phyloP scores from a whole-genome alignment of 1,140 invertebrate species.

The Brachionus koreanus region DNA sequence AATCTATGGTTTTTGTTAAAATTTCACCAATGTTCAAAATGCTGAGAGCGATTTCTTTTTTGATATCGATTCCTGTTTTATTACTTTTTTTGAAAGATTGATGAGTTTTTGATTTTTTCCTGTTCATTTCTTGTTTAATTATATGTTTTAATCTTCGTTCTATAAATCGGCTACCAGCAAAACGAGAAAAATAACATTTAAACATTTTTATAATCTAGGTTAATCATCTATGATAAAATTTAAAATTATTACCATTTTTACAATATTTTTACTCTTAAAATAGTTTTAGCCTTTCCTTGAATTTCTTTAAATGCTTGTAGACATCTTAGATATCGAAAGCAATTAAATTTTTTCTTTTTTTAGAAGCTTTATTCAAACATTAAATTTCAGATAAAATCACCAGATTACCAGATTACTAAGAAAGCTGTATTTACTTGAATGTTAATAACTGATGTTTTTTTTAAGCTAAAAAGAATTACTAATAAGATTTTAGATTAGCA shows the following conservation, averaged over 20 bases:
- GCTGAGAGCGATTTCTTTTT: constrained; percentile 37
- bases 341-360: background rate
- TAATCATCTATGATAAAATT: background rate
- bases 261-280: background rate
- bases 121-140: background rate
- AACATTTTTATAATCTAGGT: background rate
- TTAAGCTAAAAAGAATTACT: background rate
- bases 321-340: background rate
- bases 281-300: background rate
- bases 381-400: background rate
- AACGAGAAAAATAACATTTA: background rate
- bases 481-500: background rate
- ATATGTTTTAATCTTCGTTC: background rate
- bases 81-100: background rate
- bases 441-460: background rate
- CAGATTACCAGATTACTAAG: background rate
- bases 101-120: background rate
- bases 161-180: background rate
- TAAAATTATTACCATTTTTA: no score
- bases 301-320: background rate
- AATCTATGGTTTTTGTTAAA: constrained; percentile 19
- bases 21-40: constrained; percentile 43
- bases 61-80: constrained; percentile 2
- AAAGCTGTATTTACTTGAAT: background rate
- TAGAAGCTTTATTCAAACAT: background rate